Conservation (phyloP, 2,113 vertebrate genomes). For the Tauraco erythrolophus region DNA sequence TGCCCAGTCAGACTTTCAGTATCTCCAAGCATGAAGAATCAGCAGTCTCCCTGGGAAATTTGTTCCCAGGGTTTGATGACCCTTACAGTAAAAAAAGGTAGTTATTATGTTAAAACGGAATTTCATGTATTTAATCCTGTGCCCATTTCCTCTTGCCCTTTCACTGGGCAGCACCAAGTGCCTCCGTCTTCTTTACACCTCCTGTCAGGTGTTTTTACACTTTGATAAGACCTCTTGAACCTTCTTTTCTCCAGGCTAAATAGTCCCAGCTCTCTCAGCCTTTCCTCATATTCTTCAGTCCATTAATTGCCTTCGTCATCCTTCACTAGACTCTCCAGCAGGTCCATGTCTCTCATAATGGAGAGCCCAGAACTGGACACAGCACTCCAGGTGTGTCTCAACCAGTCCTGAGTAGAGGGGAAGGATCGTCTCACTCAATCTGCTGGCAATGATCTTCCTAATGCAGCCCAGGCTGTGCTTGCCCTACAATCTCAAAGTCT, state of each 20-base stretch:
- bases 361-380: not conserved
- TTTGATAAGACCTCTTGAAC: not conserved
- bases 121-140: not conserved
- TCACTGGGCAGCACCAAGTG: not conserved
- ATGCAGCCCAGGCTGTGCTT: not conserved
- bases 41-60: not conserved
- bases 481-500: not conserved
- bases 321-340: not conserved
- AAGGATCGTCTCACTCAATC: not conserved
- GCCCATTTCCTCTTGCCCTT: not conserved
- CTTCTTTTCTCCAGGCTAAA: not conserved
- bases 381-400: not conserved
- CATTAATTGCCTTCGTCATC: not conserved
- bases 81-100: not conserved
- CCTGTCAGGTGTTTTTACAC: not conserved
- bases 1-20: not conserved
- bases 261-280: not conserved
- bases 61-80: not conserved
- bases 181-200: accelerated
- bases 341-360: not conserved
- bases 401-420: not conserved
- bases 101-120: not conserved
- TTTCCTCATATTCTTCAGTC: not conserved
- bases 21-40: not conserved
- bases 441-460: not conserved